A percentile compares a stretch with the other conserved stretches of the same genome.
Conservation (phyloP, 2,888 invertebrate genomes). For the Hypolimnas misippus region DNA sequence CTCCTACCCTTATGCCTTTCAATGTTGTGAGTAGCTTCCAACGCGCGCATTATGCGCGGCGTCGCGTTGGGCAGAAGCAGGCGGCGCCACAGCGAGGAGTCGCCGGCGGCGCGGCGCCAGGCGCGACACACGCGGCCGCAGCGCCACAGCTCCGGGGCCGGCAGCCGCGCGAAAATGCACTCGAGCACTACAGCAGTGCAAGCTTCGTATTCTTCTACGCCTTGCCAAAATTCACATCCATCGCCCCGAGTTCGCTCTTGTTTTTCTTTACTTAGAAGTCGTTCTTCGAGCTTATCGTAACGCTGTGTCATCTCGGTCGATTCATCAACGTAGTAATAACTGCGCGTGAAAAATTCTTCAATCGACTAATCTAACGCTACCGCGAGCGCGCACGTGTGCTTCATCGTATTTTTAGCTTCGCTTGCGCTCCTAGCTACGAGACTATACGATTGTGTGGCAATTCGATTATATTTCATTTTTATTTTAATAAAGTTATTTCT, state of each 20-base stretch:
- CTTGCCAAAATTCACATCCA: slow-evolving; percentile 27
- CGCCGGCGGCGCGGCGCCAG: slow-evolving; percentile 61
- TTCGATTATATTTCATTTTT: not conserved
- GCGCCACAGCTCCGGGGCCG: slow-evolving; percentile 51
- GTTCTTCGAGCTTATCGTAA: not conserved
- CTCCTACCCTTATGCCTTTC: not conserved
- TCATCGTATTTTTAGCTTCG: slow-evolving; percentile 3
- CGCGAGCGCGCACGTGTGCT: not conserved
- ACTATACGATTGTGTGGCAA: not conserved
- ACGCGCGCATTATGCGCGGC: slow-evolving; percentile 36
- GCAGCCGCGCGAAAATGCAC: slow-evolving; percentile 55
- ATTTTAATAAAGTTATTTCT: no score
- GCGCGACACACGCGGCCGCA: slow-evolving; percentile 57
- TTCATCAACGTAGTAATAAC: not conserved
- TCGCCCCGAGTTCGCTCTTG: not conserved
- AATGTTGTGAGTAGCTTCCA: slow-evolving; percentile 28
- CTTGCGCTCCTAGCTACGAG: not conserved
- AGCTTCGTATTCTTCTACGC: slow-evolving; percentile 25
- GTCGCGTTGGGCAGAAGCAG: slow-evolving; percentile 45
- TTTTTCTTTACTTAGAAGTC: not conserved
- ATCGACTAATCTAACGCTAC: not conserved
- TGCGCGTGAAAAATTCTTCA: slow-evolving; percentile 5
- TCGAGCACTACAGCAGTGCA: slow-evolving; percentile 45
- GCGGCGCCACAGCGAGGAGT: slow-evolving; percentile 58
- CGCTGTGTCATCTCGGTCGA: not conserved